phyloP scores from a whole-genome alignment of 2,888 invertebrate genomes.

The Napeogenes inachia region DNA sequence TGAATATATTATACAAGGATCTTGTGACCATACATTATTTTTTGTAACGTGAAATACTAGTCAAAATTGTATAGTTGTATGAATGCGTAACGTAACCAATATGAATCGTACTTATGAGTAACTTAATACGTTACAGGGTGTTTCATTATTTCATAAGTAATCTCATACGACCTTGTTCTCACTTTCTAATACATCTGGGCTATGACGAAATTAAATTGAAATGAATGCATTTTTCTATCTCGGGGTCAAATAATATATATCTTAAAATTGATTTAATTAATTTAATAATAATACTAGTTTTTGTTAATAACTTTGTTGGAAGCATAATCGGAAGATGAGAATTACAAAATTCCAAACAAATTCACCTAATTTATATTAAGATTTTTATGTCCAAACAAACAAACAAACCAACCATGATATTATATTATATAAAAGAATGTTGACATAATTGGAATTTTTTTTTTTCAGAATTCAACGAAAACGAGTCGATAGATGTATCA shows the following conservation, averaged over 20 bases:
- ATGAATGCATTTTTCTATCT: constrained; percentile 27
- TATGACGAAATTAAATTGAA: constrained; percentile 32
- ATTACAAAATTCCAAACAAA: no score
- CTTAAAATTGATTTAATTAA: neutral
- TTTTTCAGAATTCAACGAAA: constrained; percentile 64
- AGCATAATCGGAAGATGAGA: neutral
- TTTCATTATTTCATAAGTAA: constrained; percentile 16
- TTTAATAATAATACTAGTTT: neutral
- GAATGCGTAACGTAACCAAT: constrained; percentile 1
- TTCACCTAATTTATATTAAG: no score
- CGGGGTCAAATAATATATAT: constrained; percentile 10
- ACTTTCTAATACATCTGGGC: constrained; percentile 48
- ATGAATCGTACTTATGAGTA: neutral
- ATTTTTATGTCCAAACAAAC: no score
- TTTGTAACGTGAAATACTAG: neutral
- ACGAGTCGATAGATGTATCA: constrained; percentile 62
- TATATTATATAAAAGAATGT: no score
- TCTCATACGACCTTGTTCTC: constrained; percentile 37
- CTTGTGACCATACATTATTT: no score
- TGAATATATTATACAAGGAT: no score
- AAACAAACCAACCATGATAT: no score
- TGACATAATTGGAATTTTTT: no score
- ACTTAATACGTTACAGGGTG: constrained; percentile 1
- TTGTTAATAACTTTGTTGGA: no score
- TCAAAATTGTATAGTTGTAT: neutral